Evolutionary conservation across 2,113 vertebrate species (phyloP), one percentile per base, ranked within the genome.

Genomic region (Labeo rohita): DNA sequence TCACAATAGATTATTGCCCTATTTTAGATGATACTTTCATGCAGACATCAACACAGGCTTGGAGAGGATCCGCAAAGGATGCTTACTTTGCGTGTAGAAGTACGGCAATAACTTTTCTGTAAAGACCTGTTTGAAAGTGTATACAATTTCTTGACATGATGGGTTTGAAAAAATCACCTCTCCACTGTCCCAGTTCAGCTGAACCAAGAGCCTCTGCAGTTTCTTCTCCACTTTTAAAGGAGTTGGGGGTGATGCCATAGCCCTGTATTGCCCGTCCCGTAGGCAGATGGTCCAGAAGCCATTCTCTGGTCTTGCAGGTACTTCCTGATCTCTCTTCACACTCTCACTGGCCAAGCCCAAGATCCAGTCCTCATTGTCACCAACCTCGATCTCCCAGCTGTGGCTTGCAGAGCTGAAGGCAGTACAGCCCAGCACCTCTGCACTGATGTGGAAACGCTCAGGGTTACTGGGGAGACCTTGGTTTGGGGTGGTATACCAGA

Each of bases 281-380:
- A 93, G 91, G 43, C 94, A 94, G 39, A 95, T 79, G 10, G 95
- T 94, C 95, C 94, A 95, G 90, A 94, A 95, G n/a, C 95, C 95
- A 1, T 94, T 94, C 84, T 95, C 92, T 0, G 94, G 93, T 18
- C 93, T 88, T 23, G 95, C 93, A 0, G 78, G 56, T 47, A 93
- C 45, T 74, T 94, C 93, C 0, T 21, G 39, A 16, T 92, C 86
- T 87, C 93, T 92, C 0, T 87, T 85, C 18, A 92, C 89, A 12
- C 93, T 91, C 59, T 74, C 80, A n/a, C 92, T 92, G 79, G 90
- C 93, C 90, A 95, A 90, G 2, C 95, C 95, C 88, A 95, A 50
- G 50, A 95, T 89, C 95, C 95, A 95, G 89, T 95, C 94, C n/a
- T 90, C 82, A 82, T 93, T 95, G 52, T 85, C 90, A 84, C 91